These are phyloP conservation scores for Spongilla lacustris DNA, from an alignment of 37 sponge, comb jelly and placozoan genomes.

Conservation along the genomic window DNA sequence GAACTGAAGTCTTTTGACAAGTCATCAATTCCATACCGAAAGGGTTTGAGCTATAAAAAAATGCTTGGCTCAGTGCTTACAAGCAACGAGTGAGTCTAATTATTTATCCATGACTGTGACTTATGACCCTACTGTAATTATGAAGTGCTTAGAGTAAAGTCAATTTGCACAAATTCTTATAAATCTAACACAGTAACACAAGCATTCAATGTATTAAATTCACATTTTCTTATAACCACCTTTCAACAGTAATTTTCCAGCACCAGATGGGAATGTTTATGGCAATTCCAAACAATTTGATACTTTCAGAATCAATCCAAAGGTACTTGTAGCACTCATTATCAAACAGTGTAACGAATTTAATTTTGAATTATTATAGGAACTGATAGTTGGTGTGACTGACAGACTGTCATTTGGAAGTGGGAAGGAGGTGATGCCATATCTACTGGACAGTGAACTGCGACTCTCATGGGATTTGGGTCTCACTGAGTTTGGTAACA, in stretches of 20 bases:
- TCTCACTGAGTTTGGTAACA: slow-evolving; percentile 51
- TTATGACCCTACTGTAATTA: too few relatives aligned
- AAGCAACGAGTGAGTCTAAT: not conserved
- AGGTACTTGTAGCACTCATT: slow-evolving; percentile 3
- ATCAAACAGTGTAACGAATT: not conserved
- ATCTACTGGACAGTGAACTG: slow-evolving; percentile 29
- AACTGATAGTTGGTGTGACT: slow-evolving; percentile 56
- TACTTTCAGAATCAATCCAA: slow-evolving; percentile 41
- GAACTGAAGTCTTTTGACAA: slow-evolving; percentile 5
- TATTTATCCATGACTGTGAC: not conserved
- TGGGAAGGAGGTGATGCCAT: slow-evolving; percentile 65
- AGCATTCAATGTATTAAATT: too few relatives aligned
- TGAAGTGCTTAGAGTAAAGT: too few relatives aligned
- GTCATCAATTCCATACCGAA: slow-evolving; percentile 29
- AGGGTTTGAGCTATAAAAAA: slow-evolving; percentile 55
- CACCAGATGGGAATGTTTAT: not conserved
- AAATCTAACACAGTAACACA: too few relatives aligned
- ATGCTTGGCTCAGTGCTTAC: slow-evolving; percentile 60
- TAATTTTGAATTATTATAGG: slow-evolving; percentile 15
- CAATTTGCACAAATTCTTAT: too few relatives aligned
- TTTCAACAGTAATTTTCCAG: not conserved
- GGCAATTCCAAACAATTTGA: slow-evolving; percentile 39
- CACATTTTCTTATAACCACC: not conserved
- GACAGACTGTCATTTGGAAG: slow-evolving; percentile 56
- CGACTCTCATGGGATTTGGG: slow-evolving; percentile 13